phyloP scores from a whole-genome alignment of 2,113 vertebrate genomes.

The Rhombomys opimus region DNA sequence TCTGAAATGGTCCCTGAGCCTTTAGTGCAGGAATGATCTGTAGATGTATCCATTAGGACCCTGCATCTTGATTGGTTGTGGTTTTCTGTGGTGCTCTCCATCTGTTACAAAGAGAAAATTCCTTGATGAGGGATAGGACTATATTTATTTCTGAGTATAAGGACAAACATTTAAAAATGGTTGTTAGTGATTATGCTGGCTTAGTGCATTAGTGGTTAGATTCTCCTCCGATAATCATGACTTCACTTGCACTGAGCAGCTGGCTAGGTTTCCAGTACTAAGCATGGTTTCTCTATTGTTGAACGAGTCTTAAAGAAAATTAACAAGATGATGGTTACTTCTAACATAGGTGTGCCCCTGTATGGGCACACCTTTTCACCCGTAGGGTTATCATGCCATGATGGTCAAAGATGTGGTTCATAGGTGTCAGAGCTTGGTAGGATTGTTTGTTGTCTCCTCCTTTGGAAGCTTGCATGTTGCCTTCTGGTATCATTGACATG shows the following conservation, averaged over 20 bases:
- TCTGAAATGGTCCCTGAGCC: not conserved
- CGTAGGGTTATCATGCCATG: not conserved
- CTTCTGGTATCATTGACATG: not conserved
- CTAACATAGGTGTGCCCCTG: too few relatives aligned
- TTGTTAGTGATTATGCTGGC: not conserved
- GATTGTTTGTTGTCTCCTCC: not conserved
- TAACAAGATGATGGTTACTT: not conserved
- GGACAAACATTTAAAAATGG: not conserved
- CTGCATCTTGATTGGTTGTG: not conserved
- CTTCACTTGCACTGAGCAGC: not conserved
- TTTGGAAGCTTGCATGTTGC: too few relatives aligned
- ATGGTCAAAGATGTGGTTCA: not conserved
- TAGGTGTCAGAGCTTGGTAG: not conserved
- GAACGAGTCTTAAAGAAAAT: too few relatives aligned
- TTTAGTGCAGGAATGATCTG: not conserved
- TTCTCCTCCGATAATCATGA: not conserved
- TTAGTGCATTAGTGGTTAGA: not conserved
- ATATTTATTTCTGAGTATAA: not conserved
- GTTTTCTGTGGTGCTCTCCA: not conserved
- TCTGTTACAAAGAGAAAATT: not conserved
- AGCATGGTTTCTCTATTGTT: not conserved
- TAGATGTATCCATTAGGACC: not conserved
- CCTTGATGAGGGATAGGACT: not conserved
- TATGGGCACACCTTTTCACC: not conserved
- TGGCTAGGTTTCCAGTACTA: too few relatives aligned